Evolutionary conservation across 1,140 invertebrate genomes (phyloP), one percentile per base, ranked within the genome.

Genomic region (Rhagoletis pomonella): DNA sequence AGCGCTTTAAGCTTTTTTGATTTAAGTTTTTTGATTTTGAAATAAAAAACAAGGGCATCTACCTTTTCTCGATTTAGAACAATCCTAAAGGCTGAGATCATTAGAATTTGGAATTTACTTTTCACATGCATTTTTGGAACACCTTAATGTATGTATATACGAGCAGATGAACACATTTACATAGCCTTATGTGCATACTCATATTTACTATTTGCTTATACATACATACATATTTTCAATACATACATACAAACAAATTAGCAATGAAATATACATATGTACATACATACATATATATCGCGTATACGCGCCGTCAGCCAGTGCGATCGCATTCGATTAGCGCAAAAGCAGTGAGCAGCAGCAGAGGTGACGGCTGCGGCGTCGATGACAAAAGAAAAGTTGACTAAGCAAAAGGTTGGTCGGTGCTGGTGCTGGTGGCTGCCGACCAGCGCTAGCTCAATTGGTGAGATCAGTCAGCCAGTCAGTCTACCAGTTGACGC

Each of bases 301-400:
- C 73, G 6, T 55, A 81, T 81, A 81, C 47, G 47, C 47, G 47
- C 17, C 47, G n/a, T n/a, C 44, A n/a, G 73, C 47, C 73, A 81
- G 55, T 81, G 44, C 55, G 73, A 81, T 81, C 14, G 55, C 44
- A 29, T 81, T 81, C 73, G 73, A 81, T 81, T 55, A 81, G 73
- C 73, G 47, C 73, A 10, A 55, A 50, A 81, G 73, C 73, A 81
- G 47, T 47, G 73, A 81, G 29, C 47, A 50, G 17, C n/a, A 3
- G 9, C 73, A n/a, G 47, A 9, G 60, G 50, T 10, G 10, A 10
- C 10, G 67, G 19, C 29, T 12, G 44, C 42, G 17, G 10, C 17
- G n/a, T 44, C 73, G 73, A 42, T 55, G n/a, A 17, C 73, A 50
- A 39, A n/a, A n/a, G 47, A 58, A 58, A 81, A 55, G 47, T 19